These are phyloP conservation scores for Onychorhynchus coronatus DNA, from an alignment of 2,113 vertebrate species.

Conservation along the genomic window DNA sequence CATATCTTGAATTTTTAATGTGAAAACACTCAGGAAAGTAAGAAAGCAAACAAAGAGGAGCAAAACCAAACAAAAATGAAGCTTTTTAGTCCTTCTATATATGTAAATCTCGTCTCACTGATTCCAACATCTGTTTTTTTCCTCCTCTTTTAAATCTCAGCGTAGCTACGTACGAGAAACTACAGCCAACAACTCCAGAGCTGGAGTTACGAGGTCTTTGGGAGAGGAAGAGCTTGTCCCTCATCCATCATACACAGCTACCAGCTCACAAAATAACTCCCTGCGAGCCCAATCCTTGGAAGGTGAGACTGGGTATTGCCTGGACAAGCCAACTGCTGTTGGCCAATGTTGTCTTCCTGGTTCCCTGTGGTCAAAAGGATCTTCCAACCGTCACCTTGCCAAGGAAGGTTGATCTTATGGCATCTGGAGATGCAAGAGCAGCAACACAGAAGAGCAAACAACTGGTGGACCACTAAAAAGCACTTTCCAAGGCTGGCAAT, in stretches of 20 bases:
- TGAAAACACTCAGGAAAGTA: conserved; percentile 27
- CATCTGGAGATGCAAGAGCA: not conserved
- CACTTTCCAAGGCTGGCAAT: not conserved
- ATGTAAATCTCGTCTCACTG: conserved; percentile 44
- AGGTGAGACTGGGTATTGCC: not conserved
- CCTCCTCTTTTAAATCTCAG: not conserved
- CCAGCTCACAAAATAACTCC: not conserved
- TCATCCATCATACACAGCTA: not conserved
- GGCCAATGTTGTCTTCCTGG: not conserved
- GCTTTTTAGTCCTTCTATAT: conserved; percentile 30
- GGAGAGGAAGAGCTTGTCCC: not conserved
- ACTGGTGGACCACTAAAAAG: not conserved
- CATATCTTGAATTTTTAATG: conserved; percentile 63
- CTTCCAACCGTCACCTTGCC: not conserved
- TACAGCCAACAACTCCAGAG: not conserved
- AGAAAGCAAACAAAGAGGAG: conserved; percentile 52
- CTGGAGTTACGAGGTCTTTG: rapidly evolving
- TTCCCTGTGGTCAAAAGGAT: not conserved
- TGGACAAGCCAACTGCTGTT: not conserved
- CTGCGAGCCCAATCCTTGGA: not conserved
- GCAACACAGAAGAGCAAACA: not conserved
- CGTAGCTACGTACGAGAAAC: not conserved
- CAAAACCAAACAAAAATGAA: conserved; percentile 39
- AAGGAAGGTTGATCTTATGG: rapidly evolving
- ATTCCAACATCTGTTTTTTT: conserved; percentile 9